phyloP scores from a whole-genome alignment of 2,113 vertebrate genomes.

The Guaruba guarouba region DNA sequence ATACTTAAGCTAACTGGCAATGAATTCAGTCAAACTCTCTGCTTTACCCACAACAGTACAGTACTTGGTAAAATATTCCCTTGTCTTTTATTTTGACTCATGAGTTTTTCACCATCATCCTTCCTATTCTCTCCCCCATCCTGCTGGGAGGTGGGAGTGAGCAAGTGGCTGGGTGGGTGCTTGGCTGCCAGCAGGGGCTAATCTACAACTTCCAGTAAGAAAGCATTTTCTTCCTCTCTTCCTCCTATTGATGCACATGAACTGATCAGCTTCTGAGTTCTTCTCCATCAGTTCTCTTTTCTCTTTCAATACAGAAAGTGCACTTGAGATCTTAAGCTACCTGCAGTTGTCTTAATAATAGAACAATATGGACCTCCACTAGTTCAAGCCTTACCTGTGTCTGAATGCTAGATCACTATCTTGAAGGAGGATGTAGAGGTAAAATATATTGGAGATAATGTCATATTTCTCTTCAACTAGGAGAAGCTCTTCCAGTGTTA shows the following conservation, averaged over 20 bases:
- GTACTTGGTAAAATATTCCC: background rate
- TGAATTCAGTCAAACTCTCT: background rate
- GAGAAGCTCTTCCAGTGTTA: background rate
- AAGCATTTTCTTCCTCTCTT: background rate
- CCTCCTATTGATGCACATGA: rapidly evolving
- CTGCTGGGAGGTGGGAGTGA: rapidly evolving
- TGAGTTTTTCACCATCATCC: background rate
- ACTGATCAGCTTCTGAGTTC: background rate
- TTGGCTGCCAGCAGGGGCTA: background rate
- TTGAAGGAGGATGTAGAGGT: background rate
- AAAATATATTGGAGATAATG: background rate
- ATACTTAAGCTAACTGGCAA: background rate
- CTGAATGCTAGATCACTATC: background rate
- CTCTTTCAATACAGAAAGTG: background rate
- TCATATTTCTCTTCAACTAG: background rate
- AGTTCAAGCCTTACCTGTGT: background rate
- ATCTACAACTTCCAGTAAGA: background rate
- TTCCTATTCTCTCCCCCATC: background rate
- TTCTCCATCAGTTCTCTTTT: background rate
- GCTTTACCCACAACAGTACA: background rate
- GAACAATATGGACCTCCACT: background rate
- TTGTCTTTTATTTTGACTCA: background rate
- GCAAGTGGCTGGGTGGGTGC: background rate
- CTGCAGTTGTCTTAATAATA: background rate
- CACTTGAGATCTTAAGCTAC: background rate